phyloP scores from a whole-genome alignment of 1,140 invertebrate species.

The Lucilia cuprina region DNA sequence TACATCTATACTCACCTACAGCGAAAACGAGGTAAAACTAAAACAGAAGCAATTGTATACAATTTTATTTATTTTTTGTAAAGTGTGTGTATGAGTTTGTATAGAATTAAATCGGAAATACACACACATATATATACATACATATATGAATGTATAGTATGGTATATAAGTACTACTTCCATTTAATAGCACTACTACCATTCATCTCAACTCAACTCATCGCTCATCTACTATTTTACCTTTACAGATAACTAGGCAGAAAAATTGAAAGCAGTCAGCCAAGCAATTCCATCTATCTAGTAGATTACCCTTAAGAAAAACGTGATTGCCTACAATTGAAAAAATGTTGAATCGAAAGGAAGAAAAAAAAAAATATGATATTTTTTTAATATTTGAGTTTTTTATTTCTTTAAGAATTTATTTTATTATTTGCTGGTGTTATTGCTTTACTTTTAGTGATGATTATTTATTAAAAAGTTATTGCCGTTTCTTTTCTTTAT shows the following conservation, averaged over 20 bases:
- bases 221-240: too few species aligned
- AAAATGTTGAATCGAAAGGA: not conserved
- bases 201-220: too few species aligned
- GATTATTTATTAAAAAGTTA: not conserved
- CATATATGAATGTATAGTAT: not conserved
- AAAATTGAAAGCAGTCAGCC: not conserved
- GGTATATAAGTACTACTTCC: not conserved
- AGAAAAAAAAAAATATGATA: not conserved
- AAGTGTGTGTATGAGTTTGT: not conserved
- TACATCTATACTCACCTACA: not conserved
- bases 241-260: not conserved
- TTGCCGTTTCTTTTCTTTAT: not conserved
- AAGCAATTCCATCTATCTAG: not conserved
- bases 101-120: not conserved
- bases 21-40: not conserved
- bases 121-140: not conserved
- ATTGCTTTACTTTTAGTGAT: too few species aligned
- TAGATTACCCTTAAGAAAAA: constrained; percentile 16
- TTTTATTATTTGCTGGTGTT: not conserved
- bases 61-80: not conserved
- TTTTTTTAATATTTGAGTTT: constrained; percentile 13
- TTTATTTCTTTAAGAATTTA: not conserved
- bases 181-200: too few species aligned
- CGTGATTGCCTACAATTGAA: constrained; percentile 27
- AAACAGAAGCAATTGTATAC: not conserved